Conservation (phyloP, 2,797 vertebrate genomes). For the Onychomys leucogaster region DNA sequence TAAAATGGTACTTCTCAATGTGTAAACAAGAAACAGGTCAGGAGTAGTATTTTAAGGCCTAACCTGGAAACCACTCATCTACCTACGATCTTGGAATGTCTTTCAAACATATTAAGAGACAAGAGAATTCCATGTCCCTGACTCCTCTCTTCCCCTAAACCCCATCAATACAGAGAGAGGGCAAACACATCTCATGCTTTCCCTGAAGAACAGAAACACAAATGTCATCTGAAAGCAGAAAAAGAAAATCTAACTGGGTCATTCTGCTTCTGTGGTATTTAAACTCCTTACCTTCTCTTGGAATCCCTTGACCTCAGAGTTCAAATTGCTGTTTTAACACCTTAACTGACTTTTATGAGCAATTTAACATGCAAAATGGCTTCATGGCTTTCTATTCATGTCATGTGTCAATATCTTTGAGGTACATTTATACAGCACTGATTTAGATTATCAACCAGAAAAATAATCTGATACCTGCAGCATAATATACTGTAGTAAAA, state of each 20-base stretch:
- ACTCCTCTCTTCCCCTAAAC: too few species aligned
- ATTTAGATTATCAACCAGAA: conserved; percentile 7
- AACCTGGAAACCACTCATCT: conserved; percentile 64
- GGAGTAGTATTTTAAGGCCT: conserved; percentile 55
- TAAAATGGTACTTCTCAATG: conserved; percentile 2
- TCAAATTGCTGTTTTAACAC: conserved; percentile 16
- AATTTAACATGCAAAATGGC: background rate
- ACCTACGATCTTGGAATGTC: conserved; percentile 62
- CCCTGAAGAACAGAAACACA: conserved; percentile 43
- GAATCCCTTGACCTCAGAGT: background rate
- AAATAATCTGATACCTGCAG: background rate
- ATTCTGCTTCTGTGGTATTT: background rate
- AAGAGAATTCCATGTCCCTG: background rate
- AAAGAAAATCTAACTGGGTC: background rate
- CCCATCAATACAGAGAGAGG: conserved; percentile 31
- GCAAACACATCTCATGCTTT: conserved; percentile 40
- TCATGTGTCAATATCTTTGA: background rate
- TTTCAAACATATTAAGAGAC: conserved; percentile 60
- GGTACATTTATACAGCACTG: background rate
- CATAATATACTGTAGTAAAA: background rate
- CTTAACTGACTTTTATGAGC: background rate
- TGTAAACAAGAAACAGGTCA: conserved; percentile 73
- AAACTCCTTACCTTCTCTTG: background rate
- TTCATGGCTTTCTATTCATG: background rate
- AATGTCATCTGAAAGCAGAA: conserved; percentile 32